Conservation (phyloP, 2,888 invertebrate genomes). For the Papilio protenor region DNA sequence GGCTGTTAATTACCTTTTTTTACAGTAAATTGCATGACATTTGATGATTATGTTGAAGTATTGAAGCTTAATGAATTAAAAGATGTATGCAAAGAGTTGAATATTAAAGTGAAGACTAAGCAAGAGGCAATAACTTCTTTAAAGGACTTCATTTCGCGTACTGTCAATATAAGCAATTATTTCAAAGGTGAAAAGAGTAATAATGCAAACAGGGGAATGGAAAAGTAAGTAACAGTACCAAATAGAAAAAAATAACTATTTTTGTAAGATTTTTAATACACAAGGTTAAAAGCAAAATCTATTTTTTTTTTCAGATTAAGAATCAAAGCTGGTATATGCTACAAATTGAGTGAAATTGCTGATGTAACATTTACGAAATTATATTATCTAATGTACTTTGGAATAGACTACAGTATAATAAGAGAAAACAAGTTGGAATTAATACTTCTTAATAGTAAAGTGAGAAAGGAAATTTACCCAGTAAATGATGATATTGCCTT, state of each 20-base stretch:
- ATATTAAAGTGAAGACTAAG: constrained; percentile 63
- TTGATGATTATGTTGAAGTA: constrained; percentile 59
- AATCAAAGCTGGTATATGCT: constrained; percentile 65
- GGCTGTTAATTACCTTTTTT: neutral
- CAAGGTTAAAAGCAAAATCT: no score
- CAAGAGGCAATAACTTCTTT: constrained; percentile 59
- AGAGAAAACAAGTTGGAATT: constrained; percentile 72
- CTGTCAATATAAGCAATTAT: constrained; percentile 60
- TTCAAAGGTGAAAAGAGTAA: constrained; percentile 54
- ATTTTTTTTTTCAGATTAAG: constrained; percentile 61
- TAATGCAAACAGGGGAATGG: constrained; percentile 60
- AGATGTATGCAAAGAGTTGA: constrained; percentile 68
- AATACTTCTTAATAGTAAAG: constrained; percentile 67
- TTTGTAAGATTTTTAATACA: no score
- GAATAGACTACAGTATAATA: constrained; percentile 68
- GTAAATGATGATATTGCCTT: constrained; percentile 61
- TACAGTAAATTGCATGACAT: constrained; percentile 41
- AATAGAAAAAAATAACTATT: no score
- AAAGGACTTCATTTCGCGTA: constrained; percentile 53
- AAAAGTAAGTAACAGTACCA: constrained; percentile 59
- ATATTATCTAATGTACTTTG: constrained; percentile 75
- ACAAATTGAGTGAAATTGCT: constrained; percentile 65
- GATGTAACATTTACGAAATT: constrained; percentile 65
- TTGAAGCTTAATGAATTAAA: constrained; percentile 65
- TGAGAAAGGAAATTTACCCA: constrained; percentile 69